Evolutionary conservation across 1,140 invertebrate genomes (phyloP).

Genomic region (Piezodorus guildinii): DNA sequence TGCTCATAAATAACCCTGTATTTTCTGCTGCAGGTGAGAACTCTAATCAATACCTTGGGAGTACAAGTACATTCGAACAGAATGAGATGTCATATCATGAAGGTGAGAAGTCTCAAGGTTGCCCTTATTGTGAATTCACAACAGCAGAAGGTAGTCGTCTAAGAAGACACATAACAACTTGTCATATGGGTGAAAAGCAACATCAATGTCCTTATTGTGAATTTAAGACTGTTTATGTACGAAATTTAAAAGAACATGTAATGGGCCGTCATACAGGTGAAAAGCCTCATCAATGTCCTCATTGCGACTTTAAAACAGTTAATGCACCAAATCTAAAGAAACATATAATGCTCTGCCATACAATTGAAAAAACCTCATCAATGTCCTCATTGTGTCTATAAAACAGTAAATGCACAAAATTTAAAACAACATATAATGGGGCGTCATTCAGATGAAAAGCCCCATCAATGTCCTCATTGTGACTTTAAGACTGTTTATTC

Average conservation of each 20-base stretch:
- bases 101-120: not conserved
- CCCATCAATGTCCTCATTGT: not conserved
- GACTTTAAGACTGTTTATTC: not conserved
- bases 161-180: not conserved
- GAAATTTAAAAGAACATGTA: not conserved
- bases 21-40: no score
- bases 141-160: not conserved
- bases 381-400: not conserved
- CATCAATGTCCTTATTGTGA: not conserved
- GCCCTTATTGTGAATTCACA: not conserved
- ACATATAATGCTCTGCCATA: not conserved
- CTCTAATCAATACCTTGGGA: no score
- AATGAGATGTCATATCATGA: no score
- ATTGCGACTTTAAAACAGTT: not conserved
- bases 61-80: no score
- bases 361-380: no score
- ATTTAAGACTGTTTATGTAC: not conserved
- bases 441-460: not conserved
- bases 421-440: not conserved
- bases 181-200: not conserved
- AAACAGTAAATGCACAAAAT: not conserved
- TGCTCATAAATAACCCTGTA: no score
- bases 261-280: not conserved
- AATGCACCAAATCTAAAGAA: not conserved
- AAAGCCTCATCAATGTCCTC: not conserved